A percentile compares a stretch with the other conserved stretches of the same genome.
These are phyloP conservation scores for Ailurus styani DNA, from an alignment of 2,113 vertebrate species.

Conservation along the genomic window DNA sequence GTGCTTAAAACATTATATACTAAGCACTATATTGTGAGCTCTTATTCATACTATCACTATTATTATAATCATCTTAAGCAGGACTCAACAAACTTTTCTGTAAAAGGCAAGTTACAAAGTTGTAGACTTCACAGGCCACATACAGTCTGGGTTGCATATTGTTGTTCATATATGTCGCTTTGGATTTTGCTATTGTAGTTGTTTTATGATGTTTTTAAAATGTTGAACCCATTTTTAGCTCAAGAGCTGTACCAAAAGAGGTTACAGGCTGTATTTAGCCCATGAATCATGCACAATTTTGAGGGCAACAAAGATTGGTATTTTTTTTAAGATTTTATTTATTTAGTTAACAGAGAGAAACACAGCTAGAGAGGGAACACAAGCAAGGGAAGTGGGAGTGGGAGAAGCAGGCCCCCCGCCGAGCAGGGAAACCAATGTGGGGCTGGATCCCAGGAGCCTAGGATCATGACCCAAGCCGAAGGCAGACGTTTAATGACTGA, in stretches of 20 bases:
- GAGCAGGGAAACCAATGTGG: no score
- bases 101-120: background rate
- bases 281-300: background rate
- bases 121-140: background rate
- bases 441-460: no score
- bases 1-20: background rate
- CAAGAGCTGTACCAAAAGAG: background rate
- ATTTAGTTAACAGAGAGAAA: no score
- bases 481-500: no score
- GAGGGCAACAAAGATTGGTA: background rate
- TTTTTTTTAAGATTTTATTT: no score
- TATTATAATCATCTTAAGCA: background rate
- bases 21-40: background rate
- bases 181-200: background rate
- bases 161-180: background rate
- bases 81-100: background rate
- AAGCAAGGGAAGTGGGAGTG: no score
- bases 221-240: background rate
- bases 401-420: no score
- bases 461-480: no score
- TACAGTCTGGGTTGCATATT: background rate
- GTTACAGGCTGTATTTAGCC: background rate
- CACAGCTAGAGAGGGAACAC: no score
- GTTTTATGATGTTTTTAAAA: background rate
- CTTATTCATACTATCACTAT: background rate